Percentiles rank a stretch among this genome's conserved stretches.
phyloP scores from a whole-genome alignment of 2,888 invertebrate genomes.

The Drosophila mayaguana region DNA sequence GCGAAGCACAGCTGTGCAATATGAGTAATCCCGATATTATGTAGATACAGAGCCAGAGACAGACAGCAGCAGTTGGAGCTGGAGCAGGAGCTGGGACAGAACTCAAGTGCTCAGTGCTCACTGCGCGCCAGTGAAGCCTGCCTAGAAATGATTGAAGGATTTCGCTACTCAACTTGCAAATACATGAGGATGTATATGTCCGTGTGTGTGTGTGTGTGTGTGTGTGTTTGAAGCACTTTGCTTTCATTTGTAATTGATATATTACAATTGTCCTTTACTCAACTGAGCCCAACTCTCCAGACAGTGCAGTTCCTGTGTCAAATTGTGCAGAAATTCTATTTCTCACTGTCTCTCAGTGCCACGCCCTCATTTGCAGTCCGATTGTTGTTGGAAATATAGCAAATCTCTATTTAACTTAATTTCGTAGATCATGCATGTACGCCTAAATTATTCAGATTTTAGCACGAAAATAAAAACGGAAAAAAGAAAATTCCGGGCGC shows the following conservation, averaged over 20 bases:
- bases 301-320: constrained; percentile 45
- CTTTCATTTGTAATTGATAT: constrained; percentile 73
- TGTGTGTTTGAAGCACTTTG: constrained; percentile 60
- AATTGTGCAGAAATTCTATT: constrained; percentile 78
- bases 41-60: constrained; percentile 33
- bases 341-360: constrained; percentile 50
- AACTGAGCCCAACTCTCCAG: constrained; percentile 13
- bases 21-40: constrained; percentile 54
- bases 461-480: background rate
- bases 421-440: constrained; percentile 31
- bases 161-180: constrained; percentile 45
- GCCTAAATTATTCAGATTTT: constrained; percentile 35
- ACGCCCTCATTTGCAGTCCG: background rate
- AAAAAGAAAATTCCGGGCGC: constrained; percentile 42
- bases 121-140: constrained; percentile 31
- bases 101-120: constrained; percentile 4
- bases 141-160: constrained; percentile 78
- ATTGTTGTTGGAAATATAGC: background rate
- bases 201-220: background rate
- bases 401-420: constrained; percentile 30
- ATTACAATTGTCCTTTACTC: constrained; percentile 64
- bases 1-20: constrained; percentile 55
- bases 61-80: background rate
- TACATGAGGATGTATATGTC: background rate
- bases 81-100: background rate